A percentile compares a stretch with the other conserved stretches of the same genome.
Evolutionary conservation across 2,113 vertebrate species (phyloP).

Genomic region (Zosterops pallidus): DNA sequence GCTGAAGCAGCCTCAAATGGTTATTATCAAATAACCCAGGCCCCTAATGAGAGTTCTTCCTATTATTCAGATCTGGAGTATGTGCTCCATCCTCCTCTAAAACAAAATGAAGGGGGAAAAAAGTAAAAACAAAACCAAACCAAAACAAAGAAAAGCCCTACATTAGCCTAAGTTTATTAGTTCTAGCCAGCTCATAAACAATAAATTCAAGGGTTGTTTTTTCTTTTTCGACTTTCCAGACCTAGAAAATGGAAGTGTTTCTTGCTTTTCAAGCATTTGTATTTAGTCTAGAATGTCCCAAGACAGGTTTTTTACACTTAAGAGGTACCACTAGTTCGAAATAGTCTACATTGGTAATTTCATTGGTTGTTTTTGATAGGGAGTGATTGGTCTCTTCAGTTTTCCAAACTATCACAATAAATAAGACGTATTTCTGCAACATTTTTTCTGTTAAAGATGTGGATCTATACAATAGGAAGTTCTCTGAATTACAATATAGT

Average conservation of each 20-base stretch:
- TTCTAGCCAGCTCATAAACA: background rate
- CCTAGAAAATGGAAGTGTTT: background rate
- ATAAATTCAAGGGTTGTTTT: background rate
- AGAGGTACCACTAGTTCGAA: background rate
- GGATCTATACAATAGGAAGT: background rate
- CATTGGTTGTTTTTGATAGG: background rate
- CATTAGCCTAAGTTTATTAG: background rate
- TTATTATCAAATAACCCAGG: background rate
- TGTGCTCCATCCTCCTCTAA: background rate
- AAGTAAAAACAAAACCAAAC: background rate
- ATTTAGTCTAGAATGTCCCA: background rate
- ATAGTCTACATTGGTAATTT: background rate
- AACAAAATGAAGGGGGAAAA: background rate
- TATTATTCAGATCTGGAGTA: conserved; percentile 29
- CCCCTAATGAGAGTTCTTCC: conserved; percentile 31
- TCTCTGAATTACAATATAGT: background rate
- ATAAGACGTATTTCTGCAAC: background rate
- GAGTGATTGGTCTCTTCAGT: background rate
- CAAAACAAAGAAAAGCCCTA: background rate
- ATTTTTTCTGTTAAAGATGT: background rate
- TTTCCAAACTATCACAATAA: background rate
- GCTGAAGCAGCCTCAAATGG: background rate
- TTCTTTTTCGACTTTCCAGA: background rate
- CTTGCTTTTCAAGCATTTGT: background rate
- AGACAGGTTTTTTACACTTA: background rate